phyloP scores from a whole-genome alignment of 2,797 vertebrate species.

The Etheostoma nigrum region DNA sequence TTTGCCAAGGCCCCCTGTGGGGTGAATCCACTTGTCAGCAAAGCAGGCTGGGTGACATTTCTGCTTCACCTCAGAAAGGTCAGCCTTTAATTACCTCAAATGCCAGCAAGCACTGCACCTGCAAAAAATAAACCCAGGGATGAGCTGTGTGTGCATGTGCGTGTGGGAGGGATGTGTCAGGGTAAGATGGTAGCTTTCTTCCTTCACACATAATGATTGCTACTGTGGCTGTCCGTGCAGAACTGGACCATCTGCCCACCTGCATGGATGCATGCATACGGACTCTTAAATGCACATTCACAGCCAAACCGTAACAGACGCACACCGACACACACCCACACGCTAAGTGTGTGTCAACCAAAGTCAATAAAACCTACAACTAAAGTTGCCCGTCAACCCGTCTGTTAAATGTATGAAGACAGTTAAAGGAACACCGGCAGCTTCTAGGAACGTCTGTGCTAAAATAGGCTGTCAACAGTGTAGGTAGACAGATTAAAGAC shows the following conservation, averaged over 20 bases:
- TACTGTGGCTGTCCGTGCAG: slow-evolving; percentile 67
- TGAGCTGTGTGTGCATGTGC: slow-evolving; percentile 41
- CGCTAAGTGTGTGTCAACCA: slow-evolving; percentile 39
- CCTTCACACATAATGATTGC: slow-evolving; percentile 49
- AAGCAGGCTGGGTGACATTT: slow-evolving; percentile 84
- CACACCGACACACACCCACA: slow-evolving; percentile 24
- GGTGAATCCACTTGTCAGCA: slow-evolving; percentile 79
- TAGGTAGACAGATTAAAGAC: slow-evolving; percentile 42
- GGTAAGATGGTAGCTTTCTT: slow-evolving; percentile 53
- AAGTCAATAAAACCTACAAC: slow-evolving; percentile 53
- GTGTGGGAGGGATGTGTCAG: slow-evolving; percentile 45
- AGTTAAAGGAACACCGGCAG: slow-evolving; percentile 29
- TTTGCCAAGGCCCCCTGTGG: slow-evolving; percentile 64
- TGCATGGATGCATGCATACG: slow-evolving; percentile 49
- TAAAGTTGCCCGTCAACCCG: slow-evolving; percentile 18
- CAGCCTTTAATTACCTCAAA: slow-evolving; percentile 87
- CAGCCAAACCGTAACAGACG: slow-evolving; percentile 46
- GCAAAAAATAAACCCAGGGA: slow-evolving; percentile 74
- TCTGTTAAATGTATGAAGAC: slow-evolving; percentile 48
- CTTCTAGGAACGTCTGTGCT: slow-evolving; percentile 34
- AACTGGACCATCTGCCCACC: slow-evolving; percentile 78
- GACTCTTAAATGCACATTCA: slow-evolving; percentile 46
- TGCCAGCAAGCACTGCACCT: slow-evolving; percentile 83
- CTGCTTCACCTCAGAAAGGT: slow-evolving; percentile 86
- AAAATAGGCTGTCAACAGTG: slow-evolving; percentile 42